Evolutionary conservation across 2,797 vertebrate genomes (phyloP).

Genomic region (Tangara arthus): DNA sequence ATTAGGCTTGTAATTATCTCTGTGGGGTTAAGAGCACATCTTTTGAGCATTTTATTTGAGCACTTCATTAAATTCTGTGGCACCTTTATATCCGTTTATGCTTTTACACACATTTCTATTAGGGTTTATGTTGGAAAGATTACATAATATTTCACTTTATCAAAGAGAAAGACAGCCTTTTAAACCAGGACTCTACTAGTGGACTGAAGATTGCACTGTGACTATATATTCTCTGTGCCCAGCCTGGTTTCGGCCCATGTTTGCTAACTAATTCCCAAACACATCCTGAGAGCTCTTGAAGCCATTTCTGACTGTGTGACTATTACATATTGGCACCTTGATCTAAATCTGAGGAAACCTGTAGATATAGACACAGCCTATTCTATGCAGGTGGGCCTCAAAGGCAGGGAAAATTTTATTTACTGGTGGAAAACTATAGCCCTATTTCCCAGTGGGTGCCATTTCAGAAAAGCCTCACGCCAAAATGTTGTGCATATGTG

Average conservation of each 20-base stretch:
- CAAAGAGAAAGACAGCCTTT: neutral
- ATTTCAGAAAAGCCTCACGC: neutral
- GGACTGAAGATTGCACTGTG: neutral
- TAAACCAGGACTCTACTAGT: neutral
- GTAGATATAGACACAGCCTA: neutral
- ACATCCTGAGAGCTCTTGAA: neutral
- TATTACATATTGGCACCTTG: neutral
- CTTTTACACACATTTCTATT: neutral
- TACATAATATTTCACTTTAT: neutral
- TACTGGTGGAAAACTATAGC: neutral
- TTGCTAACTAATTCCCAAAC: neutral
- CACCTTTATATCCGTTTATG: neutral
- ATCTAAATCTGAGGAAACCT: neutral
- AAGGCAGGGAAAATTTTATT: neutral
- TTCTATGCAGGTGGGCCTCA: neutral
- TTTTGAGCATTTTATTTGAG: neutral
- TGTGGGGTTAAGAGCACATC: neutral
- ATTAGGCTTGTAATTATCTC: neutral
- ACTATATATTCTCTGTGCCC: neutral
- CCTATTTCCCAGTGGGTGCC: neutral
- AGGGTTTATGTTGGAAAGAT: neutral
- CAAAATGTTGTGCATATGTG: neutral
- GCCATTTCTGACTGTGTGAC: neutral
- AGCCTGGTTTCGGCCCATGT: neutral
- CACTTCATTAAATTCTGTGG: neutral